phyloP scores from a whole-genome alignment of 2,113 vertebrate species.

The Tupaia tana region DNA sequence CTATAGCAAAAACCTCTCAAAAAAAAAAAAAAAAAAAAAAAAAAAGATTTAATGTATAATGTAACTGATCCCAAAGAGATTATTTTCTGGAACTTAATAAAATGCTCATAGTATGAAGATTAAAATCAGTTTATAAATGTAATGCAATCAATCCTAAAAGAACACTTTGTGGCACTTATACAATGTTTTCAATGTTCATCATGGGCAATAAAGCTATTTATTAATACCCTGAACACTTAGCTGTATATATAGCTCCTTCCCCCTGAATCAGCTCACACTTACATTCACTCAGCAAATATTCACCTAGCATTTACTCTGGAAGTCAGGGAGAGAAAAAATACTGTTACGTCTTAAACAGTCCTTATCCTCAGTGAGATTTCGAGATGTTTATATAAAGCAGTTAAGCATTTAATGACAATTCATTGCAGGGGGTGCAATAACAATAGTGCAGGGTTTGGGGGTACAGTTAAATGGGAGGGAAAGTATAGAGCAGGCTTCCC shows the following conservation, averaged over 20 bases:
- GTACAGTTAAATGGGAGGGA: background rate
- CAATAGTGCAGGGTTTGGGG: background rate
- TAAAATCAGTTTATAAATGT: slow-evolving; percentile 13
- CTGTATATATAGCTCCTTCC: background rate
- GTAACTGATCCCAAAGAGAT: background rate
- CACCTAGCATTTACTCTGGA: background rate
- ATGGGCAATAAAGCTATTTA: background rate
- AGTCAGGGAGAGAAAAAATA: background rate
- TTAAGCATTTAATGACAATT: background rate
- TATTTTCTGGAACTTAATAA: background rate
- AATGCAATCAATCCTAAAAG: background rate
- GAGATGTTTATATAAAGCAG: background rate
- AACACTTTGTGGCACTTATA: background rate
- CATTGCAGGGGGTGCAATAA: background rate
- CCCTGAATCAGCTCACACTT: background rate
- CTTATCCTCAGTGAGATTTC: background rate
- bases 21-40: too few relatives aligned
- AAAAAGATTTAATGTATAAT: background rate
- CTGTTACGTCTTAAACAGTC: background rate
- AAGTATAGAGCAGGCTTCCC: background rate
- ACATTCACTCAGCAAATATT: background rate
- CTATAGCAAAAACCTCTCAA: too few relatives aligned
- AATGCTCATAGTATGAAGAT: background rate
- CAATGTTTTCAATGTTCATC: background rate
- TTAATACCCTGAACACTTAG: background rate